phyloP scores from a whole-genome alignment of 2,113 vertebrate genomes.

The Bufo gargarizans region DNA sequence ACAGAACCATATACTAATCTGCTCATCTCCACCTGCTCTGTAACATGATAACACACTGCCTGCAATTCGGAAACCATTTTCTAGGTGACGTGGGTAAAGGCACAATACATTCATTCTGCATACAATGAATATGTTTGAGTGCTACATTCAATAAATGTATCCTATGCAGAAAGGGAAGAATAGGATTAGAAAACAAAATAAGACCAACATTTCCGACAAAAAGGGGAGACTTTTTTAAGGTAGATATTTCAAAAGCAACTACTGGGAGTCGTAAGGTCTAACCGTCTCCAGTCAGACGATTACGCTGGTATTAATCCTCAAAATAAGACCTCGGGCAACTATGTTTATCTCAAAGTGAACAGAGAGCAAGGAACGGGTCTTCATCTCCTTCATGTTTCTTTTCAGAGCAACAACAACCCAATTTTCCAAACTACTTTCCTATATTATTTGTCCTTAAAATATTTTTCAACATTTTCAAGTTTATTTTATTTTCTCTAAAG shows the following conservation, averaged over 20 bases:
- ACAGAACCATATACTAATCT: too few relatives aligned
- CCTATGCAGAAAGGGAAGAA: neutral
- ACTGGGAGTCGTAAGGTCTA: constrained; percentile 20
- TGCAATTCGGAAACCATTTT: too few relatives aligned
- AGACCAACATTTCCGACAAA: neutral
- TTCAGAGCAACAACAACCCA: constrained; percentile 23
- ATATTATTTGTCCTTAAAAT: constrained; percentile 9
- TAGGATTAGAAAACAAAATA: neutral
- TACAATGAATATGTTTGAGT: neutral
- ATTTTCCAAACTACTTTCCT: neutral
- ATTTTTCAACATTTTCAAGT: neutral
- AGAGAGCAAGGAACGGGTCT: constrained; percentile 31
- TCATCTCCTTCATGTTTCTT: constrained; percentile 12
- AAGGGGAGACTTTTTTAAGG: constrained; percentile 3
- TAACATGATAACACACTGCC: too few relatives aligned
- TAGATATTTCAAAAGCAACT: constrained; percentile 13
- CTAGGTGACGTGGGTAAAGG: too few relatives aligned
- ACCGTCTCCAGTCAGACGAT: neutral
- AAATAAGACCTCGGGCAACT: constrained; percentile 33
- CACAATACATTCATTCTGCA: neutral
- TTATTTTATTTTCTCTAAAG: neutral
- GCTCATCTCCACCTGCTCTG: too few relatives aligned
- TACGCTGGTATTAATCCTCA: constrained; percentile 43
- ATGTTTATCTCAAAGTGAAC: constrained; percentile 53
- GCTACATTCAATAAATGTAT: neutral